Base-by-base conservation (phyloP, 2,113 vertebrate species). In the Mugil cephalus region DNA sequence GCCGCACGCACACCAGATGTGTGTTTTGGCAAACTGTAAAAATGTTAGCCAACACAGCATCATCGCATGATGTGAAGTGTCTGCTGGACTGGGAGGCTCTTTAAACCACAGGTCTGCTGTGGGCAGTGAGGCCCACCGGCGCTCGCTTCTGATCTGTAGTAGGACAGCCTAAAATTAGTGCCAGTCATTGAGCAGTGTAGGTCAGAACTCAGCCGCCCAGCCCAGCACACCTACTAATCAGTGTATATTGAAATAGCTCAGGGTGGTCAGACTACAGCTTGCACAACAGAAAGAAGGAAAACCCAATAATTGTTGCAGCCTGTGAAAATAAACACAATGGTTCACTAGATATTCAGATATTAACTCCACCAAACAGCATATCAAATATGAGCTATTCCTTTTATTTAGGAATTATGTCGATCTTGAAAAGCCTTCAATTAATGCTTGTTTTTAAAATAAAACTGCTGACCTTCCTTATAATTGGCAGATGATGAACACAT, bases 141-240 rank as follows among this genome's bases (percentile, higher is more conserved):
- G 18, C 53, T 62, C 10, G 54, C 50, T 80, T 87, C 64, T 77
- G 76, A 83, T 88, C 70, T 74, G 82, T 35, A 67, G 63, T 67
- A n/a, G 64, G 52, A 55, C 67, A 66, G 77, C 72, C 90, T 92
- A 80, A 89, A 92, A 93, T 92, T 91, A 91, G 84, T 73, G 83
- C 52, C 81, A 85, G 73, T 83, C 88, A 73, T 34, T 56, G 81
- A 85, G 85, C 83, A 47, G 76, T 7, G 65, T 56, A 43, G 88
- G 84, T 84, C 88, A 80, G 85, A 77, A 77, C 34, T 55, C 69
- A 80, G 84, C 77, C 35, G 77, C 84, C 74, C 82, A 56, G 73
- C 80, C 60, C 75, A 51, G 64, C 69, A 73, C 88, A 91, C 88
- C 91, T 92, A 90, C 83, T 91, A 91, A 93, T 93, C 90, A 93